A percentile compares a stretch with the other conserved stretches of the same genome.
Conservation (phyloP, 2,888 invertebrate genomes). For the Papilio protenor region DNA sequence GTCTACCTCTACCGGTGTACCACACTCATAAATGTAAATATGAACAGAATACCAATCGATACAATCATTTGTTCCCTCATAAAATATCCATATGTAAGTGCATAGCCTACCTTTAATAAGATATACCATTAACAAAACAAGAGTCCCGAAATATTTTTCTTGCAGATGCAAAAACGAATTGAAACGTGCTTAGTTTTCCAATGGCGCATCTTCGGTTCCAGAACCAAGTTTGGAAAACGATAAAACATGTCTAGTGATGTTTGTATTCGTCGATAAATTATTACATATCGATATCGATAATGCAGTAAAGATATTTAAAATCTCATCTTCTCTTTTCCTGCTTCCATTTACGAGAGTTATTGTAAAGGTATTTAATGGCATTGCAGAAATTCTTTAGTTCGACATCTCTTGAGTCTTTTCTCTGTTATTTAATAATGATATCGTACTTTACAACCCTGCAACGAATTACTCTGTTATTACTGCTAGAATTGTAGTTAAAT, state of each 20-base stretch:
- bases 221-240: constrained; percentile 38
- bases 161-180: constrained; percentile 36
- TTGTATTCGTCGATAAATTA: neutral
- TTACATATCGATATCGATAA: neutral
- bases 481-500: too few species aligned
- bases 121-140: constrained; percentile 42
- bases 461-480: too few species aligned
- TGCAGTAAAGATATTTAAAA: neutral
- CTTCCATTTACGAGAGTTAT: too few species aligned
- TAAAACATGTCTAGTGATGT: constrained; percentile 37
- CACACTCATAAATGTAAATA: neutral
- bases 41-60: neutral
- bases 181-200: constrained; percentile 43
- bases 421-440: too few species aligned
- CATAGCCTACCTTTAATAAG: constrained; percentile 24
- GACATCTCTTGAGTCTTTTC: too few species aligned
- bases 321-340: neutral
- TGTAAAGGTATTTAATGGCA: too few species aligned
- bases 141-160: constrained; percentile 41
- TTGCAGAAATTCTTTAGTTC: too few species aligned
- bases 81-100: constrained; percentile 14
- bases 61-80: constrained; percentile 8
- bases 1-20: too few species aligned
- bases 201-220: constrained; percentile 39
- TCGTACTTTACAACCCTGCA: too few species aligned